Base-by-base conservation (phyloP, 2,113 vertebrate species). In the Orcinus orca region DNA sequence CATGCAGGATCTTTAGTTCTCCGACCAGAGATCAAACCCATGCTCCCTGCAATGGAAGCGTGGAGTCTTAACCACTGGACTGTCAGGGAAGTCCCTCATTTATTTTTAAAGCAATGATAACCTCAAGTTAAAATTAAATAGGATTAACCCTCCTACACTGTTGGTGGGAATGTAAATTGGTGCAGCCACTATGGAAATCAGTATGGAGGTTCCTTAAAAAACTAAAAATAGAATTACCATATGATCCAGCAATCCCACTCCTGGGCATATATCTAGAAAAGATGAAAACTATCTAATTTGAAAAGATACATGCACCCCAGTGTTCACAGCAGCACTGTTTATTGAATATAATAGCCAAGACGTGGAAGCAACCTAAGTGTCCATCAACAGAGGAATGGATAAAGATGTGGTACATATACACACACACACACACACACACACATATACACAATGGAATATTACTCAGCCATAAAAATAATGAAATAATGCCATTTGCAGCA, bases 81-180 rank as follows among this genome's bases (percentile, higher is more conserved):
- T 21, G 20, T 20, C 55, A 58, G 55, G 55, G 20, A 58, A 8
- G 20, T 58, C 55, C 55, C 55, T 58, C 60, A 73, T 3, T 65
- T 80, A 58, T 77, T 88, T 86, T 74, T 29, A 83, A 90, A 91
- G 88, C 10, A 83, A 83, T 41, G 65, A 44, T 80, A 90, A 92
- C 65, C 18, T 55, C n/a, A 92, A 70, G 44, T 90, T 80, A 96
- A 95, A 96, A 92, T n/a, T 65, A 81, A 80, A 55, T 36, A 4
- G 33, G 33, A 25, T 80, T 80, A 79, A 55, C 20, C 25, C 20
- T 79, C 12, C 20, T 36, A 55, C 2, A 55, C 33, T 36, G 20
- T 23, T 79, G 11, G 50, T 79, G 20, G 76, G 50, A 79, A 79
- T 79, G 47, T n/a, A 55, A 79, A 79, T 21, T 79, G 50, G 50